phyloP scores from a whole-genome alignment of 1,140 invertebrate species.

The Papilio helenus region DNA sequence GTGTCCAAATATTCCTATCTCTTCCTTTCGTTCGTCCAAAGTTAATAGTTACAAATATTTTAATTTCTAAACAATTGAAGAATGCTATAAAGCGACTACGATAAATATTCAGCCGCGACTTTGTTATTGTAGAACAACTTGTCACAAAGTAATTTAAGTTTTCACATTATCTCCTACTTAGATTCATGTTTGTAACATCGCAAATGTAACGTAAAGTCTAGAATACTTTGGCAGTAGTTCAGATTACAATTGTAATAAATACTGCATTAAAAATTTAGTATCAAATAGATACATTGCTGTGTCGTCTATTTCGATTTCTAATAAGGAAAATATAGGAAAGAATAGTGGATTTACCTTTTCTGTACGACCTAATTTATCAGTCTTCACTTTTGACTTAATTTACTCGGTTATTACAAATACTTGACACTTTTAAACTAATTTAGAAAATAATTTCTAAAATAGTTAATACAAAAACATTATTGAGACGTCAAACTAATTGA shows the following conservation, averaged over 20 bases:
- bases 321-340: neutral
- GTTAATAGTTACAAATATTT: no score
- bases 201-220: neutral
- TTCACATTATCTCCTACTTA: slow-evolving; percentile 2
- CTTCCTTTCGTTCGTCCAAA: no score
- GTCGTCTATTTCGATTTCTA: neutral
- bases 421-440: no score
- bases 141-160: neutral
- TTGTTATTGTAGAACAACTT: neutral
- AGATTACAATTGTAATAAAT: neutral
- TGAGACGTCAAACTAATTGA: no score
- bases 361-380: no score
- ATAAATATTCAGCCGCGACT: neutral
- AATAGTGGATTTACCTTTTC: neutral
- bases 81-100: neutral
- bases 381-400: no score
- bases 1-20: no score
- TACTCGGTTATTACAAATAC: no score
- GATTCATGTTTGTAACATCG: neutral
- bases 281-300: neutral
- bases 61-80: no score
- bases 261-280: neutral
- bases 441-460: no score
- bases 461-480: no score
- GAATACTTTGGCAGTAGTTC: neutral